A percentile compares a stretch with the other conserved stretches of the same genome.
phyloP scores from a whole-genome alignment of 2,888 invertebrate genomes.

The Ennomos erosarius region DNA sequence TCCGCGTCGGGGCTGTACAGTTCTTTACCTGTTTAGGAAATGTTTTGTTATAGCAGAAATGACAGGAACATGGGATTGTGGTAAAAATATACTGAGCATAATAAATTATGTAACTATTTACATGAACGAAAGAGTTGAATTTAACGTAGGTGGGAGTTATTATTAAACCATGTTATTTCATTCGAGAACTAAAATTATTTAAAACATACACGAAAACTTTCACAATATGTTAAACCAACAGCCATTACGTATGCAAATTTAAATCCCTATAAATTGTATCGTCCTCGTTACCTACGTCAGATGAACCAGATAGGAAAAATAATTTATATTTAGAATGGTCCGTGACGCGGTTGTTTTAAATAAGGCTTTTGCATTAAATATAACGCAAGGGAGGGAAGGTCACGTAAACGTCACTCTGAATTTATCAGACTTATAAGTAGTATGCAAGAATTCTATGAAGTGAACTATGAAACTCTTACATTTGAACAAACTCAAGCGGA shows the following conservation, averaged over 20 bases:
- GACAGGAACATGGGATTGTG: no score
- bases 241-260: conserved; percentile 28
- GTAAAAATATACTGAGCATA: no score
- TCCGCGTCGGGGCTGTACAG: conserved; percentile 88
- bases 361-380: conserved; percentile 3
- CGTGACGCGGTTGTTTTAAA: conserved; percentile 14
- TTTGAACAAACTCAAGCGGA: background rate
- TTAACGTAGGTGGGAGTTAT: no score
- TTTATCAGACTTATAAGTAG: background rate
- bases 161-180: conserved; percentile 4
- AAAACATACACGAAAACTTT: conserved; percentile 25
- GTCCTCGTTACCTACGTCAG: conserved; percentile 14
- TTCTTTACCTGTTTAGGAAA: conserved; percentile 87
- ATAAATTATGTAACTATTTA: no score
- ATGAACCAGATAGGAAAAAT: conserved; percentile 16
- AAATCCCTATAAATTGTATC: conserved; percentile 17
- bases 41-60: background rate
- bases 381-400: background rate
- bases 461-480: background rate
- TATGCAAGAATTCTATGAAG: background rate
- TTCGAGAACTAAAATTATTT: conserved; percentile 16
- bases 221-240: conserved; percentile 23
- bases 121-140: no score
- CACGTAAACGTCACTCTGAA: conserved; percentile 14
- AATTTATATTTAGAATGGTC: conserved; percentile 23